These are phyloP conservation scores for Mesorhabditis sp. DNA, from an alignment of 2,888 invertebrate genomes.

Conservation along the genomic window DNA sequence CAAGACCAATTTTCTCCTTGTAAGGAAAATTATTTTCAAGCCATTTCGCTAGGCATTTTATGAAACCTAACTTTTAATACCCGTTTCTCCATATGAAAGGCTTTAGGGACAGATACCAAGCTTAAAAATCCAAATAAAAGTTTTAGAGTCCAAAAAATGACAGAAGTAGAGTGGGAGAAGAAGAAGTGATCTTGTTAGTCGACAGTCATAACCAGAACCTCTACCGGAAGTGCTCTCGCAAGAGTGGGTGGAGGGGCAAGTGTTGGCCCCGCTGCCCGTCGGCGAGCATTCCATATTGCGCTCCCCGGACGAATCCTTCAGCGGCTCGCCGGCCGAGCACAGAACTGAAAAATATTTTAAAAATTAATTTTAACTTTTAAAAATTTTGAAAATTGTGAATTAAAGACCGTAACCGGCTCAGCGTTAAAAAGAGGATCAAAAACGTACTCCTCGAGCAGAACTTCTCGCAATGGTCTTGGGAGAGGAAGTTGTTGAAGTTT, in stretches of 20 bases:
- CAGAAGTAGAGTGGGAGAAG: not conserved
- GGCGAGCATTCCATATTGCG: slow-evolving; percentile 57
- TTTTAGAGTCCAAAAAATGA: no score
- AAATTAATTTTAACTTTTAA: not conserved
- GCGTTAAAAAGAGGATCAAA: not conserved
- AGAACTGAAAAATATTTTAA: slow-evolving; percentile 36
- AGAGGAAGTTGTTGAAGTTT: slow-evolving; percentile 57
- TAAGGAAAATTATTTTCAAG: no score
- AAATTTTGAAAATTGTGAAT: not conserved
- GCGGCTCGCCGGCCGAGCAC: slow-evolving; percentile 56
- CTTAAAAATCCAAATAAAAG: no score
- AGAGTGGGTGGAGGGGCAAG: slow-evolving; percentile 55
- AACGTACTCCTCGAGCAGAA: slow-evolving; percentile 56
- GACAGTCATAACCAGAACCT: not conserved
- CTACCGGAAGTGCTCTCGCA: slow-evolving; percentile 53
- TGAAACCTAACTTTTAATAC: no score
- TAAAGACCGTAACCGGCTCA: not conserved
- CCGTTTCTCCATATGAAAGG: no score
- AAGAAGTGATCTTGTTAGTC: not conserved
- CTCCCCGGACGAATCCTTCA: slow-evolving; percentile 57
- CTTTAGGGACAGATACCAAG: no score
- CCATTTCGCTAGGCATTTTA: no score
- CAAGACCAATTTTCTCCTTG: no score
- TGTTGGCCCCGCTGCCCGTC: slow-evolving; percentile 51
- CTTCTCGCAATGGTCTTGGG: slow-evolving; percentile 56